Percentiles rank a stretch among this genome's conserved stretches.
These are phyloP conservation scores for Dinothrombium tinctorium DNA, from an alignment of 1,140 invertebrate genomes.

Conservation along the genomic window DNA sequence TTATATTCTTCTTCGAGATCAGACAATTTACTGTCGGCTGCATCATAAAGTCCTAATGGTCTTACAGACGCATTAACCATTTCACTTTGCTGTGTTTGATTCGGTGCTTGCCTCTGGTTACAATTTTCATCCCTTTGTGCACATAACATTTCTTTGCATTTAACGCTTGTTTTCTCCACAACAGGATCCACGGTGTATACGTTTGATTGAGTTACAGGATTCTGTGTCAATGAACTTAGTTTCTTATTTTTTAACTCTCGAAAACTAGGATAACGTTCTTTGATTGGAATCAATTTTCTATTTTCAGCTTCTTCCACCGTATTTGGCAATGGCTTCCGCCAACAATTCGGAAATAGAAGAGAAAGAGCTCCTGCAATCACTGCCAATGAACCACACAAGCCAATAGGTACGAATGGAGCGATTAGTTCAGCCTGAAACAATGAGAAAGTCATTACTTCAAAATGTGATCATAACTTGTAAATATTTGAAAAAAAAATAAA, in stretches of 20 bases:
- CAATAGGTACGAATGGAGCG: slow-evolving; percentile 7
- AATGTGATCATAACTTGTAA: too few species aligned
- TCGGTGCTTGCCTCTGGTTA: too few species aligned
- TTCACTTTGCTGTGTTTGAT: neutral
- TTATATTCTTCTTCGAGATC: neutral
- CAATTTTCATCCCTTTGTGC: too few species aligned
- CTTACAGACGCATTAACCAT: neutral
- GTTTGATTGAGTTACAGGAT: too few species aligned
- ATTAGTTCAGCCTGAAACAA: slow-evolving; percentile 9
- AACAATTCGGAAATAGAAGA: slow-evolving; percentile 10
- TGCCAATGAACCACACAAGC: slow-evolving; percentile 11
- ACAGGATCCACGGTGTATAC: too few species aligned
- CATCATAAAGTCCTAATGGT: neutral
- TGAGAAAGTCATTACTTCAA: too few species aligned
- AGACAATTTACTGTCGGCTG: neutral
- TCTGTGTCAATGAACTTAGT: too few species aligned
- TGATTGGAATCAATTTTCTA: too few species aligned
- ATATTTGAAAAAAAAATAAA: neutral
- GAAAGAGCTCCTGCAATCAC: slow-evolving; percentile 12
- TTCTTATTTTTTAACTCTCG: too few species aligned
- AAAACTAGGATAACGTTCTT: too few species aligned
- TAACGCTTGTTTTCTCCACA: too few species aligned
- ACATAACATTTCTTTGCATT: neutral
- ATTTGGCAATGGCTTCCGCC: slow-evolving; percentile 13
- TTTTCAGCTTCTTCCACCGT: slow-evolving; percentile 11